Percentiles rank a stretch among this genome's conserved stretches.
Conservation (phyloP, 2,113 vertebrate species). For the Sinocyclocheilus maitianheensis region DNA sequence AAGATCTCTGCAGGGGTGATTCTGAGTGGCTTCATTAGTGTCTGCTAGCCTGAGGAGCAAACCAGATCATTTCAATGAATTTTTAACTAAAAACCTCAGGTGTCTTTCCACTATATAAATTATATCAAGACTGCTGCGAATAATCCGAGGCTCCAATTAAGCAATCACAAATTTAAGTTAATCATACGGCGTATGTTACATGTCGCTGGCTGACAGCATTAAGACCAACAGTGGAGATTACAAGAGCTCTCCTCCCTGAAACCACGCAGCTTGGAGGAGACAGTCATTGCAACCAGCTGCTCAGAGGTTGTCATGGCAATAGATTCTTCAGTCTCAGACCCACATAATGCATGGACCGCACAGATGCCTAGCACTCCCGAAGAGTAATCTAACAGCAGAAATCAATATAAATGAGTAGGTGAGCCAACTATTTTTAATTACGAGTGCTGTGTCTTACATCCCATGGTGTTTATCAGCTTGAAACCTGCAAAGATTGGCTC, state of each 20-base stretch:
- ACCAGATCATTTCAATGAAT: slow-evolving; percentile 47
- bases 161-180: background rate
- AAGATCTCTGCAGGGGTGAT: slow-evolving; percentile 30
- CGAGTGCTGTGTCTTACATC: background rate
- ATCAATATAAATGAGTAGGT: slow-evolving; percentile 30
- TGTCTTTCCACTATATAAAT: slow-evolving; percentile 17
- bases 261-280: slow-evolving; percentile 44
- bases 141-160: background rate
- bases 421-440: background rate
- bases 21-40: slow-evolving; percentile 46
- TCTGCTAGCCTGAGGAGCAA: slow-evolving; percentile 43
- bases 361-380: slow-evolving; percentile 37
- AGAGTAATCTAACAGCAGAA: slow-evolving; percentile 11
- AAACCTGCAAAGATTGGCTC: background rate
- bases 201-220: background rate
- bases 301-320: slow-evolving; percentile 79
- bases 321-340: slow-evolving; percentile 69
- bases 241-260: slow-evolving; percentile 38
- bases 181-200: background rate
- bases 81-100: slow-evolving; percentile 44
- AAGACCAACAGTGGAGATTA: slow-evolving; percentile 8
- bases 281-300: slow-evolving; percentile 57
- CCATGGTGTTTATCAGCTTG: background rate
- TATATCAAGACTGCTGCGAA: background rate
- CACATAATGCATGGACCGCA: slow-evolving; percentile 56